These are phyloP conservation scores for Decapterus maruadsi DNA, from an alignment of 2,797 vertebrate species.

Conservation along the genomic window DNA sequence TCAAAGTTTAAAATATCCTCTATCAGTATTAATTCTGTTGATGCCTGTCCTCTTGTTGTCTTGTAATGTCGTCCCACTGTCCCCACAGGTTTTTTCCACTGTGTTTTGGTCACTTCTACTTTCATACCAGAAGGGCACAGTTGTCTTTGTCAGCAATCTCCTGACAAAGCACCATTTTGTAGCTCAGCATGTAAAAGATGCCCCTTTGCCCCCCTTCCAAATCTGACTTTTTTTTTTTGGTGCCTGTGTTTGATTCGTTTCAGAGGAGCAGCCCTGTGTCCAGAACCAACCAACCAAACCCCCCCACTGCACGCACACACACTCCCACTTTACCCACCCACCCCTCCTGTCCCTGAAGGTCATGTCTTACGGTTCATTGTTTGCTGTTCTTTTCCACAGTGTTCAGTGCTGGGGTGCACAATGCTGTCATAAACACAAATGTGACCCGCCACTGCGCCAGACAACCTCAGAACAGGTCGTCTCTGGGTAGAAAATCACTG, in stretches of 20 bases:
- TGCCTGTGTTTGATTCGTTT: conserved; percentile 42
- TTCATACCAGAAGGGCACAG: conserved; percentile 58
- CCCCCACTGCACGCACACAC: background rate
- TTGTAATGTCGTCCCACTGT: background rate
- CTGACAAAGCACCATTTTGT: conserved; percentile 71
- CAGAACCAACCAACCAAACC: background rate
- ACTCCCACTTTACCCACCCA: background rate
- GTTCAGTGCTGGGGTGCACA: conserved; percentile 18
- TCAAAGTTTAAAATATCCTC: background rate
- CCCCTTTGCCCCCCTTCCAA: conserved; percentile 49
- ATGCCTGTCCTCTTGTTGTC: background rate
- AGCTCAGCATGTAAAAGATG: conserved; percentile 70
- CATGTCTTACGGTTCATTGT: conserved; percentile 57
- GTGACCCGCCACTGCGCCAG: conserved; percentile 24
- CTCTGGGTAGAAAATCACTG: conserved; percentile 55
- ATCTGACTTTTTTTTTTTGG: conserved; percentile 24
- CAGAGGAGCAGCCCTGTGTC: background rate
- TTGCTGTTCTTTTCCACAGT: conserved; percentile 49
- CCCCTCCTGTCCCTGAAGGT: conserved; percentile 62
- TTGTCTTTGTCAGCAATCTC: conserved; percentile 65
- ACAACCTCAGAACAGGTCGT: conserved; percentile 47
- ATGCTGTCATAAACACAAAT: conserved; percentile 66
- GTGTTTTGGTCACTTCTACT: conserved; percentile 46
- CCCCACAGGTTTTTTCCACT: conserved; percentile 22
- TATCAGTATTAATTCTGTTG: background rate